Base-by-base conservation (phyloP, 2,797 vertebrate species). In the Acrossocheilus fasciatus region DNA sequence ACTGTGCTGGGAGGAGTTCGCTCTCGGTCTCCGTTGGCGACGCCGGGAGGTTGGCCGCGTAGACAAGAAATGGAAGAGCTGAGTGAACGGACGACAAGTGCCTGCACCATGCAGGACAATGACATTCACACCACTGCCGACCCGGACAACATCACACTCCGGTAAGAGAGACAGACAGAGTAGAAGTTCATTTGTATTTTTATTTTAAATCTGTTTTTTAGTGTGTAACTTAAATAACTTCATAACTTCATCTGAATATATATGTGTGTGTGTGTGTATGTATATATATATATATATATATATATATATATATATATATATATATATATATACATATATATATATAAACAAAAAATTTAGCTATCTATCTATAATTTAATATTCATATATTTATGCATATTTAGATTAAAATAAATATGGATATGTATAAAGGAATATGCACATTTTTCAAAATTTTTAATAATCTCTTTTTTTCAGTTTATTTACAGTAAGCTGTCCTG, bases 51-150 rank as follows among this genome's bases (percentile, higher is more conserved):
- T 91, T 57, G 45, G 86, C 39, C 91, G 50, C 84, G 62, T 15
- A 91, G 87, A 34, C 47, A 84, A 85, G 92, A 92, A 70, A 94
- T 95, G 82, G 93, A 92, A 45, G 90, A 91, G 83, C 93, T 95
- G 43, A 93, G 93, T 1, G 91, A 93, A 69, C 86, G 92, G 88
- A 94, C 93, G 2, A 91, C 91, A 10, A 73, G 84, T 39, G 89
- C 91, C 77, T 95, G 94, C 91, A 92, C 91, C 0, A 74, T 95
- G 79, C 91, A 91, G 88, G 93, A 94, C 59, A 87, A 83, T 82
- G 86, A 87, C 75, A 84, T 77, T 59, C 87, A 75, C 45, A 78
- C 59, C 59, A 75, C 73, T 74, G 83, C 82, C 15, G 89, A 91
- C 80, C 74, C 20, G 70, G 92, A 95, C 10, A 90, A 89, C 75